Evolutionary conservation across 2,888 invertebrate genomes (phyloP).

Genomic region (Antitype chi): DNA sequence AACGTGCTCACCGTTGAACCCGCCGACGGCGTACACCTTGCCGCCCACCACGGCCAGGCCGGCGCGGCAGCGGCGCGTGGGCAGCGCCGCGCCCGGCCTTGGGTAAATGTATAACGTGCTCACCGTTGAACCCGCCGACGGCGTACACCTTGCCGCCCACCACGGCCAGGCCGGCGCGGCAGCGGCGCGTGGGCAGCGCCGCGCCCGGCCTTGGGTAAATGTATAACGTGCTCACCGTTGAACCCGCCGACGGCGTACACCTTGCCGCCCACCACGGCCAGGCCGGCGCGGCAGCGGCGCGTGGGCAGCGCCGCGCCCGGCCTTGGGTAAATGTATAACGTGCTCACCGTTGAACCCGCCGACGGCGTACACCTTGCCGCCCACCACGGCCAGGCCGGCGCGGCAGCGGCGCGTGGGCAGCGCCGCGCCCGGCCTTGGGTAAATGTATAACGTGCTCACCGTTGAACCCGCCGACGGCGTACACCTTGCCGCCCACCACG

Average conservation of each 20-base stretch:
- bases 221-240: too few relatives aligned
- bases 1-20: too few relatives aligned
- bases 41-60: slow-evolving; percentile 95
- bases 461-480: slow-evolving; percentile 95
- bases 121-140: slow-evolving; percentile 97
- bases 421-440: slow-evolving; percentile 96
- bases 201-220: too few relatives aligned
- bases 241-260: slow-evolving; percentile 94
- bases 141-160: slow-evolving; percentile 91
- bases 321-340: too few relatives aligned
- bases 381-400: slow-evolving; percentile 95
- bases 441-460: too few relatives aligned
- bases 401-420: slow-evolving; percentile 96
- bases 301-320: slow-evolving; percentile 97
- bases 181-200: slow-evolving; percentile 96
- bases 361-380: slow-evolving; percentile 91
- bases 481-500: slow-evolving; percentile 92
- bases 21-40: slow-evolving; percentile 93
- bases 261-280: slow-evolving; percentile 94
- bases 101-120: too few relatives aligned
- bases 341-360: slow-evolving; percentile 97
- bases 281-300: slow-evolving; percentile 94
- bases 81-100: slow-evolving; percentile 97
- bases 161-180: slow-evolving; percentile 96
- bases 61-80: slow-evolving; percentile 94